phyloP scores from a whole-genome alignment of 30 jellyfish, hydroid and myxozoan species.

The Morbakka virulenta region DNA sequence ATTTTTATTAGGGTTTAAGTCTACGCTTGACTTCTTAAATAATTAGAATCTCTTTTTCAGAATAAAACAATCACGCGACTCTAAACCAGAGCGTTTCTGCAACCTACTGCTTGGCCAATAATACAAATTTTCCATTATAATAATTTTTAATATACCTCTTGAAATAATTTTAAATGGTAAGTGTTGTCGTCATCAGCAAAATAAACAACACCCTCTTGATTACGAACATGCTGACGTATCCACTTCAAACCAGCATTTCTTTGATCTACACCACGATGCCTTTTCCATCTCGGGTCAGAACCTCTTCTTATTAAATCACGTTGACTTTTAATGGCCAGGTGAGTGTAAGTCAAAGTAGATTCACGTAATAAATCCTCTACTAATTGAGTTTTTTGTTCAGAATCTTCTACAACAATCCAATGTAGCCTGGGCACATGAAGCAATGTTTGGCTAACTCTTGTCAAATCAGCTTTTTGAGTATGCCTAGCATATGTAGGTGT shows the following conservation, averaged over 20 bases:
- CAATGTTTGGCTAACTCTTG: constrained; percentile 63
- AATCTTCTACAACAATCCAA: constrained; percentile 85
- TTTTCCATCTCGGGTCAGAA: constrained; percentile 60
- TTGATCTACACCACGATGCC: constrained; percentile 89
- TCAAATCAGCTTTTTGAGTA: constrained; percentile 83
- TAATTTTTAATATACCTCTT: constrained; percentile 57
- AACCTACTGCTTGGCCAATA: background rate
- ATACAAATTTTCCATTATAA: background rate
- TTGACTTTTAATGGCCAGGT: constrained; percentile 47
- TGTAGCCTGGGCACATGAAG: constrained; percentile 57
- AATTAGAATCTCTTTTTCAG: no score
- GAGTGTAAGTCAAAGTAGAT: constrained; percentile 30
- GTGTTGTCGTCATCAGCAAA: constrained; percentile 97
- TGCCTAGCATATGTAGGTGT: constrained; percentile 75
- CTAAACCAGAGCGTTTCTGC: no score
- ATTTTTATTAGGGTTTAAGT: no score
- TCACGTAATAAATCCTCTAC: constrained; percentile 29
- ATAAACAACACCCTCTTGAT: constrained; percentile 63
- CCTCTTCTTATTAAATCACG: constrained; percentile 5
- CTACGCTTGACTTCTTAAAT: no score
- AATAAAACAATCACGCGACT: background rate
- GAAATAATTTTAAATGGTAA: constrained; percentile 61
- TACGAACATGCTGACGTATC: constrained; percentile 54
- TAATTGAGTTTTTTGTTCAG: constrained; percentile 13
- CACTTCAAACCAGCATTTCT: constrained; percentile 71